Evolutionary conservation across 64 coral and sea anemone genomes (phyloP).

Genomic region (Cladopsammia gracilis): DNA sequence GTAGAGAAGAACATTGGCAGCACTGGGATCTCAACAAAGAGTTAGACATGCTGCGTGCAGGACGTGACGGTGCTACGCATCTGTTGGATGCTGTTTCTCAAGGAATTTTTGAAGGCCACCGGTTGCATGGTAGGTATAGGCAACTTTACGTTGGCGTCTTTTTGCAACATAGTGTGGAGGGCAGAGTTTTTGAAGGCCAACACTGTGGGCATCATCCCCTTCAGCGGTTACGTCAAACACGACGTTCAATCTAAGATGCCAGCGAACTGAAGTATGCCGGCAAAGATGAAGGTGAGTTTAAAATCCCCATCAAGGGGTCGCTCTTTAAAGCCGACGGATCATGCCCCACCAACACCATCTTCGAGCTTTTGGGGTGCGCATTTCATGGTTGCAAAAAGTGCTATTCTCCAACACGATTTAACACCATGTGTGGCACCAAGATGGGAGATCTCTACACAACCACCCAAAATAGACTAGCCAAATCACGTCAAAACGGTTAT

Average conservation of each 20-base stretch:
- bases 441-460: neutral
- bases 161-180: neutral
- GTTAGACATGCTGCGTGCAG: neutral
- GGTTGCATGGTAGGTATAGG: neutral
- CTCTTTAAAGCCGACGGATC: neutral
- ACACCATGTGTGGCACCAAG: neutral
- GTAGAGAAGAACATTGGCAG: neutral
- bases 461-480: neutral
- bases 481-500: neutral
- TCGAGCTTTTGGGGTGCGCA: neutral
- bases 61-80: neutral
- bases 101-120: neutral
- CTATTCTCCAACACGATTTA: neutral
- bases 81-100: neutral
- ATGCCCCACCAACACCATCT: neutral
- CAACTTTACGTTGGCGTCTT: neutral
- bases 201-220: neutral
- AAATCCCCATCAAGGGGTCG: neutral
- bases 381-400: neutral
- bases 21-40: neutral
- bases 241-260: neutral
- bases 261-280: neutral
- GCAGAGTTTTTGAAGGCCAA: too few species aligned
- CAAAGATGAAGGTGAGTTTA: neutral
- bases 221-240: neutral